Percentiles rank a stretch among this genome's conserved stretches.
Conservation (phyloP, 2,797 vertebrate genomes). For the Spinus pinus region DNA sequence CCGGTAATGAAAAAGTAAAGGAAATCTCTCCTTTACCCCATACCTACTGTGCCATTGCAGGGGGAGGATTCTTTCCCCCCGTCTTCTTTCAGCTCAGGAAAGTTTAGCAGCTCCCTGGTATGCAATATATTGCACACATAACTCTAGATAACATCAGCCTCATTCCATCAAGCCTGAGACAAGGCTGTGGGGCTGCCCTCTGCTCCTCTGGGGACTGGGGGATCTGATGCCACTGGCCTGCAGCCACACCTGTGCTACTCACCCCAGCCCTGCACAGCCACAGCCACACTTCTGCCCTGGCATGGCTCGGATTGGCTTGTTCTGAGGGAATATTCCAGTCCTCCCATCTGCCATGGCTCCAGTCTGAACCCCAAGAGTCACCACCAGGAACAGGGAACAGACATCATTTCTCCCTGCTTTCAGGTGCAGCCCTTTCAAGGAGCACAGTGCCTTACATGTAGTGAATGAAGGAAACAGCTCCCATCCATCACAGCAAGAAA, state of each 20-base stretch:
- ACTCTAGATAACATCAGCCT: background rate
- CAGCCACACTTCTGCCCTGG: background rate
- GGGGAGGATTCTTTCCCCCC: background rate
- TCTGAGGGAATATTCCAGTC: background rate
- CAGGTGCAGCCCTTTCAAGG: background rate
- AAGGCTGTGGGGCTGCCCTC: background rate
- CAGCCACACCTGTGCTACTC: fast-evolving
- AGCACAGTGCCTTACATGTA: fast-evolving
- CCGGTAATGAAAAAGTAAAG: background rate
- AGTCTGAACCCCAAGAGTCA: background rate
- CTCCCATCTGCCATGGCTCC: fast-evolving
- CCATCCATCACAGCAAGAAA: background rate
- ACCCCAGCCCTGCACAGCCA: background rate
- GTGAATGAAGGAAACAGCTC: background rate
- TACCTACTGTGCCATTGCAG: background rate
- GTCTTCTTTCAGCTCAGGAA: background rate
- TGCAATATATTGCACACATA: background rate
- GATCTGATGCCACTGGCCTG: background rate
- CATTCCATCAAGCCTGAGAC: background rate
- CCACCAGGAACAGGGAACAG: background rate
- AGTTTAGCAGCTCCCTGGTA: background rate
- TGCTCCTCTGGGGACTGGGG: background rate
- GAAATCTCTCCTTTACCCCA: background rate
- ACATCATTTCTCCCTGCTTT: background rate
- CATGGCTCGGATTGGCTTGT: fast-evolving